A percentile compares a stretch with the other conserved stretches of the same genome.
These are phyloP conservation scores for Alauda arvensis DNA, from an alignment of 2,797 vertebrate genomes.

Conservation along the genomic window DNA sequence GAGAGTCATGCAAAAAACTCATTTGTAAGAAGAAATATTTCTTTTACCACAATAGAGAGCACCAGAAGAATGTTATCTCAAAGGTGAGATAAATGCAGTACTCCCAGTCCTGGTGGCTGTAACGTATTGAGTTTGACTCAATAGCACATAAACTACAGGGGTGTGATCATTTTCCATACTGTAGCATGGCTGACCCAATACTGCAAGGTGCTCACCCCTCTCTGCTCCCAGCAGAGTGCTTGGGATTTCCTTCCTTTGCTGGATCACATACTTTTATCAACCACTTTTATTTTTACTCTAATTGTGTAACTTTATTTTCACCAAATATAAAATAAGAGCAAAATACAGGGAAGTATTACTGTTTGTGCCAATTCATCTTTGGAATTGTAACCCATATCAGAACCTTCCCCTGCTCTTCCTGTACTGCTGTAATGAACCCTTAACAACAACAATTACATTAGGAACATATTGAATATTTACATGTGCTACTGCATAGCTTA, in stretches of 20 bases:
- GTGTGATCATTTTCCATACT: neutral
- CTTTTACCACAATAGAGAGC: neutral
- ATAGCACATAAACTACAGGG: neutral
- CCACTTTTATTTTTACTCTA: slow-evolving; percentile 54
- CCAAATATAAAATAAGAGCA: slow-evolving; percentile 56
- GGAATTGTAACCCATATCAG: slow-evolving; percentile 74
- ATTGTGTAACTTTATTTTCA: slow-evolving; percentile 53
- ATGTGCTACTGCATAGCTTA: slow-evolving; percentile 49
- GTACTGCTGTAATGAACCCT: slow-evolving; percentile 32
- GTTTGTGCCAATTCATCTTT: slow-evolving; percentile 48
- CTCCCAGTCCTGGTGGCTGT: neutral
- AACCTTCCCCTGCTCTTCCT: slow-evolving; percentile 70
- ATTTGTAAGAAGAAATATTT: neutral
- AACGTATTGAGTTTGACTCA: neutral
- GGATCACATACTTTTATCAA: slow-evolving; percentile 6
- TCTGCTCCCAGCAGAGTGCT: neutral
- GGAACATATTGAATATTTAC: slow-evolving; percentile 67
- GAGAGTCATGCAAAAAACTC: neutral
- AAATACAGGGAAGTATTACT: slow-evolving; percentile 74
- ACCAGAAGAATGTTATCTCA: neutral
- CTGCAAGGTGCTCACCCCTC: neutral
- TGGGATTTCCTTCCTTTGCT: slow-evolving; percentile 28
- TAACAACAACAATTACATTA: slow-evolving; percentile 62
- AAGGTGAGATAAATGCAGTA: neutral
- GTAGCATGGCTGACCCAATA: neutral